A percentile compares a stretch with the other conserved stretches of the same genome.
phyloP scores from a whole-genome alignment of 2,797 vertebrate genomes.

The Lepus oiostolus region DNA sequence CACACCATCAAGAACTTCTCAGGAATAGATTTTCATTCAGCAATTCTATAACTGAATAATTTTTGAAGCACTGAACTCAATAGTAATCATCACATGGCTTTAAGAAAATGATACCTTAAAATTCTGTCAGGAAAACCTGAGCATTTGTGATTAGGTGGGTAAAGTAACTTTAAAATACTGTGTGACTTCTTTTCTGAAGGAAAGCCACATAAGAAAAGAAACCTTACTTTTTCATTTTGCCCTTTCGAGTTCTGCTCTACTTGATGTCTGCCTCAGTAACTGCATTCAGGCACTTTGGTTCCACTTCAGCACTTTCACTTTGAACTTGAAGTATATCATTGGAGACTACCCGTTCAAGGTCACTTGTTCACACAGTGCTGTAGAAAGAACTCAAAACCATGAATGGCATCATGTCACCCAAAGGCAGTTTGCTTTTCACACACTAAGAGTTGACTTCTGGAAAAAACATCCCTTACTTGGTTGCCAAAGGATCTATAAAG shows the following conservation, averaged over 20 bases:
- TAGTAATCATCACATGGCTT: not conserved
- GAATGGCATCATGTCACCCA: constrained; percentile 69
- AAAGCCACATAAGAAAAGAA: not conserved
- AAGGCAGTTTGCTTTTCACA: constrained; percentile 60
- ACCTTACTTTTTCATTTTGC: constrained; percentile 31
- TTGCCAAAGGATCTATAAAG: not conserved
- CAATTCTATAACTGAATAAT: constrained; percentile 16
- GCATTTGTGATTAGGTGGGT: not conserved
- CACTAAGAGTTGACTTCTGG: not conserved
- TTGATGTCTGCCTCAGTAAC: constrained; percentile 76
- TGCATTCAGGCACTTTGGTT: constrained; percentile 79
- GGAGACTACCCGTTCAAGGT: constrained; percentile 83
- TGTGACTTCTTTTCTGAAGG: constrained; percentile 33
- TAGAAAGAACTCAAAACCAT: constrained; percentile 80
- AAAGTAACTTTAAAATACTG: constrained; percentile 58
- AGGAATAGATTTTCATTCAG: constrained; percentile 18
- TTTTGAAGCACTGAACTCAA: constrained; percentile 49
- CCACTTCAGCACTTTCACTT: constrained; percentile 77
- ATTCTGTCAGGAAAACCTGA: constrained; percentile 7
- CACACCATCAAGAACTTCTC: constrained; percentile 11
- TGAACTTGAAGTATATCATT: constrained; percentile 75
- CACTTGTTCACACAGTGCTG: constrained; percentile 72
- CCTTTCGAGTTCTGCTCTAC: constrained; percentile 49
- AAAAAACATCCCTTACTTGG: not conserved
- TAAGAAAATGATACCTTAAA: constrained; percentile 33